Evolutionary conservation across 2,113 vertebrate species (phyloP), one percentile per base, ranked within the genome.

Genomic region (Picathartes gymnocephalus): DNA sequence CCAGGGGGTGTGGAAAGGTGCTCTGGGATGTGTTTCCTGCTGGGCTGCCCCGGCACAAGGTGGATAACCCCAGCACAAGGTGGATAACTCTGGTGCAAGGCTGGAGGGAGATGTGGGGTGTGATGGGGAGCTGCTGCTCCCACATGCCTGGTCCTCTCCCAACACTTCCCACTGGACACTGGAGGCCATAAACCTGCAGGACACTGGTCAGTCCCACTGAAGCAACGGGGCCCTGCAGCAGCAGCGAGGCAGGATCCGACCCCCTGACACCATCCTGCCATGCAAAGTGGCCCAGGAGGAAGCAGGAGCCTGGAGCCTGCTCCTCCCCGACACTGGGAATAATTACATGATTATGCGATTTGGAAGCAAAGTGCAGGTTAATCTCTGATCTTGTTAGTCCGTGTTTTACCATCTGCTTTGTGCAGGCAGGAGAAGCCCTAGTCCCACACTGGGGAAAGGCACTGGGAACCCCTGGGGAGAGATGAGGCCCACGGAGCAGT

Each of bases 311-410:
- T 30, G 77, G 42, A 78, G 57, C 35, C 51, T 54, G 39, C 81
- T 93, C 90, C 82, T 73, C 83, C 76, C 73, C 5, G 8, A 95
- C 81, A 84, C 86, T 0, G 23, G 68, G 81, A 96, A 93, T 90
- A 96, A 94, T 95, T 88, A 90, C 45, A 15, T 42, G 66, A 92
- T 96, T 95, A 91, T 85, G 92, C 0, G 81, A 95, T 95, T 88
- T 92, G 95, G 93, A 92, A 92, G 91, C 88, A 84, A 93, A 97
- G 88, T 40, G 83, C 68, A 84, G 93, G 81, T 94, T 89, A 95
- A 96, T 92, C 91, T 93, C 94, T 94, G 95, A 96, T 96, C 95
- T 95, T 20, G 64, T 97, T 97, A 95, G 94, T 24, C 88, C 0
- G 0, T 89, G 83, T 86, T 90, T 77, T 79, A 85, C 95, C 96